Conservation (phyloP, 2,888 invertebrate species). For the Pseudolycoriella hygida region DNA sequence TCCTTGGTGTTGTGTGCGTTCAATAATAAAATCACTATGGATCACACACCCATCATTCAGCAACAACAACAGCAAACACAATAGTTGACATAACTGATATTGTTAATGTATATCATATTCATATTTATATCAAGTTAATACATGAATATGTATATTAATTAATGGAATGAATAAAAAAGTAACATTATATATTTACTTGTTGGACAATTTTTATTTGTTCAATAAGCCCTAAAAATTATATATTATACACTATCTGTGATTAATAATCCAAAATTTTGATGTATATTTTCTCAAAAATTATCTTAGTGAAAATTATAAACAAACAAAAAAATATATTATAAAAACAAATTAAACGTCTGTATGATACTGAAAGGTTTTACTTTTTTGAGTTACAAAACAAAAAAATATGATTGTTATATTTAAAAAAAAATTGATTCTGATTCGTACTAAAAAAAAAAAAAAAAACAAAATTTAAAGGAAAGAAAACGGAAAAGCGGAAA, state of each 20-base stretch:
- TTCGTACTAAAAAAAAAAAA: constrained; percentile 17
- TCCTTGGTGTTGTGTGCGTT: too few relatives aligned
- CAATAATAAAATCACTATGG: too few relatives aligned
- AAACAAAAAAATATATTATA: constrained; percentile 15
- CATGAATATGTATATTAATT: too few relatives aligned
- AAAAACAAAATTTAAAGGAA: constrained; percentile 8
- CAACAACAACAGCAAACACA: background rate
- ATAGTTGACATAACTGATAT: background rate
- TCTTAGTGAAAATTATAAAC: constrained; percentile 11
- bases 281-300: constrained; percentile 25
- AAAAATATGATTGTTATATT: background rate
- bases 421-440: constrained; percentile 9
- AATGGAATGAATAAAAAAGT: background rate
- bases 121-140: too few relatives aligned
- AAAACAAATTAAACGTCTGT: constrained; percentile 13
- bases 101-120: background rate
- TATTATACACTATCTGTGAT: constrained; percentile 31
- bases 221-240: constrained; percentile 16
- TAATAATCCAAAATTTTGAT: constrained; percentile 33
- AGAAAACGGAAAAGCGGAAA: too few relatives aligned
- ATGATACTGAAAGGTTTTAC: constrained; percentile 14
- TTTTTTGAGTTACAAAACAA: background rate
- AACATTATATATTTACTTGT: background rate
- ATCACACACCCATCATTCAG: background rate
- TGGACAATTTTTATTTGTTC: constrained; percentile 4